Base-by-base conservation (phyloP, 2,888 invertebrate species). In the Machimus rusticus region DNA sequence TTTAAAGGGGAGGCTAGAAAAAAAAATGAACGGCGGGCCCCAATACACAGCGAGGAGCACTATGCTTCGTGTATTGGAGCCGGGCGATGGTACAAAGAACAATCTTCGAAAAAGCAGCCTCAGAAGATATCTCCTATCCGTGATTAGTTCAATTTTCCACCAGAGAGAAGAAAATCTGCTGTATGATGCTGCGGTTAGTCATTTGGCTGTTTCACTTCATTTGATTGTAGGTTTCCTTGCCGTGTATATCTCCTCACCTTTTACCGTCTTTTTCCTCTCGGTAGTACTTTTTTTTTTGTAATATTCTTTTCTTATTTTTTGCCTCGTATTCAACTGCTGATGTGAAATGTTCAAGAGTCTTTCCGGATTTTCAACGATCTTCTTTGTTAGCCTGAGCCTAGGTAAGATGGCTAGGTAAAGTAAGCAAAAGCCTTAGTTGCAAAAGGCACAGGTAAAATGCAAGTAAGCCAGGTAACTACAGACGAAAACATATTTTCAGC, bases 291-390 rank as follows among this genome's bases (percentile, higher is more conserved):
- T 66, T 66, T 66, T 66, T 28, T 66, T 4, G 23, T 55, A n/a
- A 19, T 55, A 55, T 55, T 37, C 37, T 31, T 76, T 76, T 76
- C 28, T 77, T 77, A 16, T 77, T 77, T 66, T 19, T 66, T 66
- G 39, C 66, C 23, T 12, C 1, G 19, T 66, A 23, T 66, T 66
- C 66, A 66, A 66, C 66, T 16, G 37, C 28, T 84, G 85, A 74
- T 85, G 74, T 74, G 46, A 85, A 85, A 46, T 74, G 57, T 85
- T 85, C 85, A 85, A 57, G 85, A 28, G 23, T 55, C 85, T 85
- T 85, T 74, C 74, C 46, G 74, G 85, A 85, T 85, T 85, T 66
- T 85, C 85, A 74, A 85, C 74, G 74, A 85, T 85, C 85, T 74
- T 85, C 85, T 85, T 85, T 85, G 85, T 74, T 85, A 46, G 74